A percentile compares a stretch with the other conserved stretches of the same genome.
These are phyloP conservation scores for Mico argentatus DNA, from an alignment of 2,797 vertebrate genomes.

Conservation along the genomic window DNA sequence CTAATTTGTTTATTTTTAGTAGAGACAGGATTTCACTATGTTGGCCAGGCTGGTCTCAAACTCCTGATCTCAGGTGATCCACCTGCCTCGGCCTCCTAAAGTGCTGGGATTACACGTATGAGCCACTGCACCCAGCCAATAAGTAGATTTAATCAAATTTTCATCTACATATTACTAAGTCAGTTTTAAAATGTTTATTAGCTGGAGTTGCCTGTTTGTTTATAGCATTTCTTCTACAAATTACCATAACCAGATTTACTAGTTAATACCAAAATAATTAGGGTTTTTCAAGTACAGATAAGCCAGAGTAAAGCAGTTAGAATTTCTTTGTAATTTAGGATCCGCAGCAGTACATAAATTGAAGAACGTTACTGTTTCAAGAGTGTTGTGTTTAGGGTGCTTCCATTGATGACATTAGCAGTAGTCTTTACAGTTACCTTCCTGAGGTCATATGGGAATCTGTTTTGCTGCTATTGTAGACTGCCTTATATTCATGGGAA, in stretches of 20 bases:
- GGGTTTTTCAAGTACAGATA: neutral
- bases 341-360: neutral
- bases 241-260: neutral
- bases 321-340: constrained; percentile 8
- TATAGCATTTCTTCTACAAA: neutral
- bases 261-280: neutral
- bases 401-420: neutral
- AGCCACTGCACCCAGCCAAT: neutral
- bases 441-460: neutral
- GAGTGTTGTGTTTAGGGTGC: neutral
- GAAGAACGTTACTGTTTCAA: neutral
- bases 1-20: too few relatives aligned
- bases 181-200: constrained; percentile 12
- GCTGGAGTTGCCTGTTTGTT: neutral
- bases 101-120: too few relatives aligned
- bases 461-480: neutral
- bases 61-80: too few relatives aligned
- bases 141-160: constrained; percentile 33
- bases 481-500: neutral
- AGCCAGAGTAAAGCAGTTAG: constrained; percentile 15
- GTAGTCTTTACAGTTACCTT: neutral
- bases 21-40: too few relatives aligned
- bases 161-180: neutral
- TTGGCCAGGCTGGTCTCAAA: too few relatives aligned
- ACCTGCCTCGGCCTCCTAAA: too few relatives aligned